Conservation (phyloP, 2,113 vertebrate species). For the Brevimyrus niger region DNA sequence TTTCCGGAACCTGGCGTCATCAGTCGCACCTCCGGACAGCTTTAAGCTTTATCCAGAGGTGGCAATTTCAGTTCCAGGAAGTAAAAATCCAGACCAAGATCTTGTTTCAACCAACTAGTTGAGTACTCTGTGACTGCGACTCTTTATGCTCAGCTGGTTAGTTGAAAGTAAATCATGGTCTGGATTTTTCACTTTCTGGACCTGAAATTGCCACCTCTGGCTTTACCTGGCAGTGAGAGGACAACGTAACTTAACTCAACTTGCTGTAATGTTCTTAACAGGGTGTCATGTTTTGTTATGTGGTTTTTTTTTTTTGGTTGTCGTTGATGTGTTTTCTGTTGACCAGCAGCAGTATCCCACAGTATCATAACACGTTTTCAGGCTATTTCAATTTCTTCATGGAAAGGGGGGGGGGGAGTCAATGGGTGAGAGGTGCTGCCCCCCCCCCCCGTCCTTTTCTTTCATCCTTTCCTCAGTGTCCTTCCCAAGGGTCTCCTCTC, state of each 20-base stretch:
- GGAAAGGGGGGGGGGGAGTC: background rate
- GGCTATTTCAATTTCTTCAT: background rate
- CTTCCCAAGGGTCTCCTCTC: background rate
- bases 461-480: slow-evolving; percentile 30
- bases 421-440: slow-evolving; percentile 35
- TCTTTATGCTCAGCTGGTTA: too few species aligned
- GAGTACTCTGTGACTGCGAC: too few species aligned
- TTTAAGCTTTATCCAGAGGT: background rate
- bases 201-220: too few species aligned
- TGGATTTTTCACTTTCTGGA: too few species aligned
- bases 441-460: slow-evolving; percentile 8
- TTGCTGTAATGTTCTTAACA: background rate
- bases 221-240: too few species aligned
- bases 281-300: background rate
- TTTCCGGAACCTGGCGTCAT: background rate
- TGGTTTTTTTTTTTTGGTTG: background rate
- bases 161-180: too few species aligned
- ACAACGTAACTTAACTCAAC: background rate
- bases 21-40: background rate
- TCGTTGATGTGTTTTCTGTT: background rate
- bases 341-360: background rate
- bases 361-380: background rate
- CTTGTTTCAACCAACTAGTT: too few species aligned
- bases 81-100: too few species aligned
- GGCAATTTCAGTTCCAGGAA: too few species aligned